Evolutionary conservation across 2,113 vertebrate species (phyloP), one percentile per base, ranked within the genome.

Genomic region (Coregonus clupeaformis): DNA sequence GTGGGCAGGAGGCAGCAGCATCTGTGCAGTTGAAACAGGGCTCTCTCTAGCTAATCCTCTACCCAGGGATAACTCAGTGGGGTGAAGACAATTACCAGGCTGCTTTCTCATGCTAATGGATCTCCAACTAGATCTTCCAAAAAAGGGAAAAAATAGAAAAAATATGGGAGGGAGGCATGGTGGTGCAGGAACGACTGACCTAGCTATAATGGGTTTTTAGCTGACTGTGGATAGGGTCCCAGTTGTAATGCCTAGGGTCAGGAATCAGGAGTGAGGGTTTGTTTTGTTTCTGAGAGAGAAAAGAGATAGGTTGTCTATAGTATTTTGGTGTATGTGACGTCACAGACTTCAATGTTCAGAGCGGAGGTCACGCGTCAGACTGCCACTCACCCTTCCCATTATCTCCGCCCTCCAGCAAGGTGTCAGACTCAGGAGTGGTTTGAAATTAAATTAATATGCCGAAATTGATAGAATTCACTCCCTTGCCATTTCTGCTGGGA

Each of bases 61-160:
- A 90, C 88, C 89, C 90, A 88, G 89, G 90, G 91, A 92, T 91
- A 90, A 92, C 91, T 42, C 90, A 82, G 87, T 87, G 86, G 94
- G 93, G 94, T 94, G 93, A 96, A 93, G 95, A 96, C 95, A 96
- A 96, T 95, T 94, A 96, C 94, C 94, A 94, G 94, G 88, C 91
- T 89, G 93, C 94, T 96, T 94, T 94, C 93, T 94, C 95, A 97
- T 96, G 96, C 95, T 97, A 97, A 98, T 98, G 94, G 95, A 97
- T 97, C 96, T 96, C 95, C 94, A 95, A 95, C 94, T 94, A 95
- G 95, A 96, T 97, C 94, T 97, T 93, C 92, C 86, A 71, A 64
- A 66, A 82, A 86, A 87, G 85, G 77, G 84, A 85, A 82, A 84
- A 45, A 25, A 32, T 6, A 59, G 22, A 82, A 69, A 82, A 83